Conservation (phyloP, 2,888 invertebrate species). For the Cataglyphis cursor region DNA sequence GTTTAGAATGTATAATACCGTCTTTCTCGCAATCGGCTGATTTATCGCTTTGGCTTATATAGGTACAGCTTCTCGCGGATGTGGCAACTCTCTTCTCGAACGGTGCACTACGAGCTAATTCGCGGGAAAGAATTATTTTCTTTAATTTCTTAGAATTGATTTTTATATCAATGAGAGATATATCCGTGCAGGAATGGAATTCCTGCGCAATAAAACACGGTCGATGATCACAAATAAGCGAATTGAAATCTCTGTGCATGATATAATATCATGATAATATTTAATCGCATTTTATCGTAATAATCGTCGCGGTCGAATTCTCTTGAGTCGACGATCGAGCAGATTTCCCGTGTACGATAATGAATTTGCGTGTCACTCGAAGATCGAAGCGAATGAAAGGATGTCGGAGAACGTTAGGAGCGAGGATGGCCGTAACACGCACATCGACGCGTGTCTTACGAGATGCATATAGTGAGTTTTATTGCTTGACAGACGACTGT, state of each 20-base stretch:
- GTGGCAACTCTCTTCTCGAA: conserved; percentile 16
- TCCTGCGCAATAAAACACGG: not conserved
- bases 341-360: conserved; percentile 71
- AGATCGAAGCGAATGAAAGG: conserved; percentile 23
- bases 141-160: too few relatives aligned
- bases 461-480: conserved; percentile 55
- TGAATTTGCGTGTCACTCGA: conserved; percentile 69
- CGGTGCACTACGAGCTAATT: conserved; percentile 17
- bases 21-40: conserved; percentile 42
- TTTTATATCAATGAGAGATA: not conserved
- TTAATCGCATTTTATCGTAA: conserved; percentile 57
- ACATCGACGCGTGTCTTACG: conserved; percentile 58
- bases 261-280: conserved; percentile 40
- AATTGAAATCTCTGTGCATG: conserved; percentile 20
- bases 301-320: conserved; percentile 58
- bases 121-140: conserved; percentile 53
- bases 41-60: conserved; percentile 33
- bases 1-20: conserved; percentile 46
- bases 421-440: conserved; percentile 43
- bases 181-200: conserved; percentile 1
- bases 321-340: conserved; percentile 63
- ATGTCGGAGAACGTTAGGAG: conserved; percentile 32
- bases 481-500: conserved; percentile 65
- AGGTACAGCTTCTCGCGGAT: conserved; percentile 31
- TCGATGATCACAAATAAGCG: conserved; percentile 29